Evolutionary conservation across 2,797 vertebrate genomes (phyloP).

Genomic region (Heliangelus exortis): DNA sequence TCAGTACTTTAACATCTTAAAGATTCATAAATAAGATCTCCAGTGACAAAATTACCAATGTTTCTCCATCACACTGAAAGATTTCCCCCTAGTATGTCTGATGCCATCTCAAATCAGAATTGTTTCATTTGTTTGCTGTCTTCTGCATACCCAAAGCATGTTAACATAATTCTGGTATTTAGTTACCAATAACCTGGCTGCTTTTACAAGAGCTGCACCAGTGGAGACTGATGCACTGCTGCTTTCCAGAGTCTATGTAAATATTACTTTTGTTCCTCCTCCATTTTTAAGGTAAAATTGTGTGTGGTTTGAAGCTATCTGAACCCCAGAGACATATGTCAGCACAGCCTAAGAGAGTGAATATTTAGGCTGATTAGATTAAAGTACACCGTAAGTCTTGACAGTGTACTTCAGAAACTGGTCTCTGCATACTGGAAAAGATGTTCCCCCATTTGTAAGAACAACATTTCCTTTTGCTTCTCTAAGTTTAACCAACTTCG

Average conservation of each 20-base stretch:
- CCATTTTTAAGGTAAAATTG: not conserved
- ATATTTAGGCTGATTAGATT: not conserved
- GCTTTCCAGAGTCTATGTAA: not conserved
- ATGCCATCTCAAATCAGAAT: not conserved
- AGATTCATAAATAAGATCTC: not conserved
- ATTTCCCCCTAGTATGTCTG: not conserved
- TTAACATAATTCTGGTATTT: not conserved
- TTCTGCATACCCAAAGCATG: not conserved
- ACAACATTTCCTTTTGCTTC: not conserved
- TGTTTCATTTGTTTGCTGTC: not conserved
- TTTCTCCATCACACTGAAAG: not conserved
- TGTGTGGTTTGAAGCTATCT: not conserved
- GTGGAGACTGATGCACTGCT: not conserved
- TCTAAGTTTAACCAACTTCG: constrained; percentile 16
- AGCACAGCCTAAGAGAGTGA: not conserved
- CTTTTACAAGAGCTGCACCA: not conserved
- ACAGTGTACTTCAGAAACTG: not conserved
- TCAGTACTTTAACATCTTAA: not conserved
- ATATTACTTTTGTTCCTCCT: not conserved
- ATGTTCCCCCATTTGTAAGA: not conserved
- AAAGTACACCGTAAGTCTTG: not conserved
- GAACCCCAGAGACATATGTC: not conserved
- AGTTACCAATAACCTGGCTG: not conserved
- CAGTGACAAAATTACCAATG: not conserved
- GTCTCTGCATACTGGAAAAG: not conserved